Base-by-base conservation (phyloP, 2,113 vertebrate species). In the Ornithorhynchus anatinus region DNA sequence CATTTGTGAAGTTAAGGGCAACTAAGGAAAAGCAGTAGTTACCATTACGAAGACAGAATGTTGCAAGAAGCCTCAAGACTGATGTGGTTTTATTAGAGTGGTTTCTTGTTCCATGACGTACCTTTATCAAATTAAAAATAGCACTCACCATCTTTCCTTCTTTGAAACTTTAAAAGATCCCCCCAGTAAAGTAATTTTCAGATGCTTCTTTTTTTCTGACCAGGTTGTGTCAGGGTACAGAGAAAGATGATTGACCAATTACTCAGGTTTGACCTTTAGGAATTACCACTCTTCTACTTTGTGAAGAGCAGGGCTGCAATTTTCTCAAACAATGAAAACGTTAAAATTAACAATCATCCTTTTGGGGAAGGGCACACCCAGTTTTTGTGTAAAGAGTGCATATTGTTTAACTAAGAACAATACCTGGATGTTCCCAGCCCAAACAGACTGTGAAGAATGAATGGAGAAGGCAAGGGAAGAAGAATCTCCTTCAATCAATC, bases 401-500 rank as follows among this genome's bases (percentile, higher is more conserved):
- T 10, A 3, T 38, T 38, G 1, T 33, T 36, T 68, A 71, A 59
- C 69, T 51, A 5, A 38, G 66, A 40, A 54, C 12, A 1, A 15
- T 71, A 69, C 58, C 40, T 25, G 40, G 58, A 60, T 17, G 13
- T 14, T 80, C 81, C 23, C 61, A 79, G 71, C 59, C 66, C 36
- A 37, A 59, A 16, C 14, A 40, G 48, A 69, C 75, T 71, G 70
- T 32, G 69, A 69, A 63, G 56, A n/a, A 23, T n/a, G n/a, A n/a
- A n/a, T n/a, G n/a, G n/a, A n/a, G n/a, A n/a, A n/a, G n/a, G n/a
- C n/a, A n/a, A n/a, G n/a, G n/a, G n/a, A n/a, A n/a, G n/a, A n/a
- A n/a, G n/a, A n/a, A n/a, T n/a, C n/a, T n/a, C n/a, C n/a, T n/a
- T n/a, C n/a, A n/a, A n/a, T n/a, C n/a, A n/a, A n/a, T n/a, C n/a